Conservation (phyloP, 2,888 invertebrate species). For the Auanema sp. region DNA sequence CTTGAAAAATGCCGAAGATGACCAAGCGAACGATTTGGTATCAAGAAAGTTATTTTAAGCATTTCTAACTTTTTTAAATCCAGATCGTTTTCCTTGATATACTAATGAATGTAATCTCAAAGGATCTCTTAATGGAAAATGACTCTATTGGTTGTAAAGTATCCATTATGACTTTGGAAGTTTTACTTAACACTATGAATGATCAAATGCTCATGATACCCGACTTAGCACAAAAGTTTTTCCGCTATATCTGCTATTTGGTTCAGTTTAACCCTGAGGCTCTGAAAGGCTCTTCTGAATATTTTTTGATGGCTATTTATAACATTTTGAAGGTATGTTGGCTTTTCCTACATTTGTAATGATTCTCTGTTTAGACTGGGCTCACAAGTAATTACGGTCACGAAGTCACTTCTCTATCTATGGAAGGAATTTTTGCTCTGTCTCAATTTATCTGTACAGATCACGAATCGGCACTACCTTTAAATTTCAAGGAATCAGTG, state of each 20-base stretch:
- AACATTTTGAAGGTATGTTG: constrained; percentile 51
- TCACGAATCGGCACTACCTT: constrained; percentile 19
- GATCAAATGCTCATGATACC: constrained; percentile 72
- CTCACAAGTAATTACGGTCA: constrained; percentile 22
- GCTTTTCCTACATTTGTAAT: not conserved
- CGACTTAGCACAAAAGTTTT: constrained; percentile 64
- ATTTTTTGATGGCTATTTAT: constrained; percentile 63
- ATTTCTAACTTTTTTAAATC: constrained; percentile 8
- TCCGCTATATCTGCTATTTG: constrained; percentile 73
- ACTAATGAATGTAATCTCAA: constrained; percentile 71
- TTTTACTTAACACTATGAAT: constrained; percentile 77
- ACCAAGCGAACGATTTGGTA: constrained; percentile 40
- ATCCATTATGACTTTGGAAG: constrained; percentile 68
- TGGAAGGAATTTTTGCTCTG: constrained; percentile 4
- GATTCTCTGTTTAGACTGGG: constrained; percentile 6
- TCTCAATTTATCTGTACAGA: constrained; percentile 5
- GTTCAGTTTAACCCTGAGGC: constrained; percentile 75
- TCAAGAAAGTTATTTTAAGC: constrained; percentile 1
- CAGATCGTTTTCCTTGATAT: constrained; percentile 80
- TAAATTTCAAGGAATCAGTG: constrained; percentile 11
- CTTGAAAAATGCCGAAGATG: constrained; percentile 34
- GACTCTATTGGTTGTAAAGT: constrained; percentile 22
- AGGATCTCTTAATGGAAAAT: constrained; percentile 67
- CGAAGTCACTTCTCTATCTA: constrained; percentile 8
- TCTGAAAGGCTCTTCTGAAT: constrained; percentile 66